phyloP scores from a whole-genome alignment of 2,797 vertebrate species.

The Odontamblyopus rebecca region DNA sequence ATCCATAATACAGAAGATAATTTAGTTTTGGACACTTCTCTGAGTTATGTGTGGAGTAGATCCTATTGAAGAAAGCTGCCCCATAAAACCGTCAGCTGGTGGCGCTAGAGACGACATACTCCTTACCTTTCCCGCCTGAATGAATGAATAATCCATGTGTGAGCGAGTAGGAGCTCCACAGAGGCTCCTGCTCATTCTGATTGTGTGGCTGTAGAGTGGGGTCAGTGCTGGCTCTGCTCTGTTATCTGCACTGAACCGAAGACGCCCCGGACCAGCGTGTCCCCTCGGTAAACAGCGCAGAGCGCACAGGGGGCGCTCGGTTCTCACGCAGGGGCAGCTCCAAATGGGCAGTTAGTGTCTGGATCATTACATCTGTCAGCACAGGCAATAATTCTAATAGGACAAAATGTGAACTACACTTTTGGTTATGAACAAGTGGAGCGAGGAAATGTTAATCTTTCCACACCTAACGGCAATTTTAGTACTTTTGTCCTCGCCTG shows the following conservation, averaged over 20 bases:
- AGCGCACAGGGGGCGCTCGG: neutral
- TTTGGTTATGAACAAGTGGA: neutral
- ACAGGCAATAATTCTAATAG: neutral
- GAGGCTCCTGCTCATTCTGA: neutral
- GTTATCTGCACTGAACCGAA: neutral
- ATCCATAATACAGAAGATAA: no score
- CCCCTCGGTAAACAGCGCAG: neutral
- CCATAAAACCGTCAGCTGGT: neutral
- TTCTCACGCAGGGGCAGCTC: neutral
- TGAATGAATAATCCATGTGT: neutral
- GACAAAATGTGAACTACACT: neutral
- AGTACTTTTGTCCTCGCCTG: no score
- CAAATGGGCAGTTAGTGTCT: neutral
- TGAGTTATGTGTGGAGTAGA: no score
- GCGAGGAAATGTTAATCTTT: no score
- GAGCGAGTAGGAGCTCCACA: neutral
- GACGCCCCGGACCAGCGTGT: neutral
- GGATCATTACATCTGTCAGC: neutral
- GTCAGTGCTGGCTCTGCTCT: neutral
- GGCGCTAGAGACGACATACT: neutral
- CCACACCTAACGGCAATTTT: no score
- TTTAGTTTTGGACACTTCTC: no score
- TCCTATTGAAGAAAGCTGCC: no score
- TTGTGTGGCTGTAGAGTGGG: neutral
- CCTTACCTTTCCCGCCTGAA: neutral